Conservation (phyloP, 2,797 vertebrate genomes). For the Acipenser oxyrinchus region DNA sequence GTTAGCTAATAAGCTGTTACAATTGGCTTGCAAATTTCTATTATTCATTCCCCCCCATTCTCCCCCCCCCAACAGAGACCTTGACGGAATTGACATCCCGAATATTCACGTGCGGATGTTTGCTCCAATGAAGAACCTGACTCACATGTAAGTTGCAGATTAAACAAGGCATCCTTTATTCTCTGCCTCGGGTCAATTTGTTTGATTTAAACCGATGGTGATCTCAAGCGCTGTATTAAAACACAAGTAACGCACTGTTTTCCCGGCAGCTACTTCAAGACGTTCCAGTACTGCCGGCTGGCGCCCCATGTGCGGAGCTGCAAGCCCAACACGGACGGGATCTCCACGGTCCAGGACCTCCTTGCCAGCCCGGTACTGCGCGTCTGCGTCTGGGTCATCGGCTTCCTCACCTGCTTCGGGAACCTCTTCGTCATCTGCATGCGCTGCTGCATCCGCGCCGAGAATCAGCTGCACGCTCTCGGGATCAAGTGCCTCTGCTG, state of each 20-base stretch:
- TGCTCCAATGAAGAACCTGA: background rate
- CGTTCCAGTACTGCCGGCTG: constrained; percentile 44
- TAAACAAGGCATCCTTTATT: background rate
- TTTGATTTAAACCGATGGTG: background rate
- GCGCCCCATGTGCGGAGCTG: constrained; percentile 38
- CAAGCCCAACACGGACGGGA: constrained; percentile 42
- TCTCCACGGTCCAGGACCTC: constrained; percentile 50
- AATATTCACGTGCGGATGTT: background rate
- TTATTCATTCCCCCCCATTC: no score
- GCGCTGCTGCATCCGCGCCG: constrained; percentile 42
- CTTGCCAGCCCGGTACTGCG: constrained; percentile 44
- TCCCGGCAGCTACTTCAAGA: constrained; percentile 44
- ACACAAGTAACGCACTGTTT: background rate
- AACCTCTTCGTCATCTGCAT: constrained; percentile 48
- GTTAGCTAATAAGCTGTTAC: no score
- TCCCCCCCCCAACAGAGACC: background rate
- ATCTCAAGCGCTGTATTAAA: background rate
- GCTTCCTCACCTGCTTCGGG: constrained; percentile 44
- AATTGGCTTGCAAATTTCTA: no score
- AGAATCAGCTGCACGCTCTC: constrained; percentile 39
- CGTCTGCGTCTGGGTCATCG: constrained; percentile 47
- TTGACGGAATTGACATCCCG: background rate
- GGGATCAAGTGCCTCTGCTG: constrained; percentile 49
- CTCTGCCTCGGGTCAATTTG: background rate
- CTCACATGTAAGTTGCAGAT: background rate